Evolutionary conservation across 2,113 vertebrate species (phyloP), one percentile per base, ranked within the genome.

Genomic region (Tachycineta bicolor): DNA sequence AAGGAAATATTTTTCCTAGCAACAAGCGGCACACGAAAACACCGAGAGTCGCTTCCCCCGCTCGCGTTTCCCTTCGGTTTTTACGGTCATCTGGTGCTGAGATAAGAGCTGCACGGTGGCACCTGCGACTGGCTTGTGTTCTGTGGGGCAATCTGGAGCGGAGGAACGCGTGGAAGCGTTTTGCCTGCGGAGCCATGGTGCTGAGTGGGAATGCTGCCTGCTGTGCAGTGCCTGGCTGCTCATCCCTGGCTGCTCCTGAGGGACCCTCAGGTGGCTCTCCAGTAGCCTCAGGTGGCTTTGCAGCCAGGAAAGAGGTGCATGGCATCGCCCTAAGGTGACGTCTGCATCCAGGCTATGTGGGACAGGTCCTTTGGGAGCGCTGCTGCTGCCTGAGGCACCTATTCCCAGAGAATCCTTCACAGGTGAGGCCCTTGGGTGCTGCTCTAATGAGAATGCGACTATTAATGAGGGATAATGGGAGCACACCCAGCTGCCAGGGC

Each of bases 1-100:
- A 85, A 85, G 92, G 96, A 97, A 97, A 96, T 97, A 95, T 97
- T 97, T 96, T 97, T 97, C 96, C 89, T 97, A 96, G 96, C 94
- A 97, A 96, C 96, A 89, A 92, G 69, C 11, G 0, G 90, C 73
- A 10, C 83, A 83, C 1, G 6, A 96, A 96, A 96, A 92, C 92
- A 93, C 1, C 14, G 37, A 93, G 92, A 92, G 92, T 73, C 0
- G 11, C 89, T 97, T 94, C 86, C 75, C 74, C 81, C 76, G 62
- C 89, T 95, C 43, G 0, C 15, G 29, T 94, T 96, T 96, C 94
- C 91, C 84, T 80, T 93, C 14, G 8, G 37, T 86, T 94, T 96
- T 96, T 75, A 89, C 82, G 11, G 65, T 94, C 89, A 47, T 70
- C 92, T 94, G 90, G 47, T 74, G 85, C 90, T 39, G 79, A 95